Evolutionary conservation across 2,113 vertebrate genomes (phyloP).

Genomic region (Catharus bicknelli): DNA sequence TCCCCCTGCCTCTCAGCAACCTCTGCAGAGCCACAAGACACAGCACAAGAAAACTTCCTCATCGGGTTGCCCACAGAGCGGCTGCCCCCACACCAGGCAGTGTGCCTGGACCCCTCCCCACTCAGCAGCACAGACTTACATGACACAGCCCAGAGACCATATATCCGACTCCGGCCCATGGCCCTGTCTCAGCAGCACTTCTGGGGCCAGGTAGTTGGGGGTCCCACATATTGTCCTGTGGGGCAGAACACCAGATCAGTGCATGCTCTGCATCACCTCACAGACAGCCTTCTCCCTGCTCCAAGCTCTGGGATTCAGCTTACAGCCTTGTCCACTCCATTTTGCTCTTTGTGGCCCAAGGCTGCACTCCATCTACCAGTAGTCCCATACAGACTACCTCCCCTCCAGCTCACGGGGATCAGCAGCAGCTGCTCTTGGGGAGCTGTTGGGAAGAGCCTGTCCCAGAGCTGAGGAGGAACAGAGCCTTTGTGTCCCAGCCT

Average conservation of each 20-base stretch:
- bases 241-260: background rate
- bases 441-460: constrained; percentile 34
- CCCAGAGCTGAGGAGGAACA: constrained; percentile 27
- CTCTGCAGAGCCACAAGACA: background rate
- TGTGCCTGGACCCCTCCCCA: background rate
- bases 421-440: constrained; percentile 49
- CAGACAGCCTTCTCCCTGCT: background rate
- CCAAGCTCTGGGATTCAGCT: background rate
- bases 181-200: constrained; percentile 95
- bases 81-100: background rate
- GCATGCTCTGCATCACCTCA: background rate
- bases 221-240: constrained; percentile 97
- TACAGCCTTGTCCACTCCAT: background rate
- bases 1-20: background rate
- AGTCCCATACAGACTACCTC: background rate
- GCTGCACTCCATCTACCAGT: background rate
- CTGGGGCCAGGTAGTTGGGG: constrained; percentile 97
- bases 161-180: constrained; percentile 93
- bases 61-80: fast-evolving
- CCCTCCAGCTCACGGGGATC: background rate
- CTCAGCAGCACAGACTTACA: constrained; percentile 79
- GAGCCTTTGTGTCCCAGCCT: constrained; percentile 56
- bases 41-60: background rate
- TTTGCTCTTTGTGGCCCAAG: background rate
- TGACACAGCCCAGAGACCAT: constrained; percentile 97